Evolutionary conservation across 2,113 vertebrate genomes (phyloP).

Genomic region (Limnothrissa miodon): DNA sequence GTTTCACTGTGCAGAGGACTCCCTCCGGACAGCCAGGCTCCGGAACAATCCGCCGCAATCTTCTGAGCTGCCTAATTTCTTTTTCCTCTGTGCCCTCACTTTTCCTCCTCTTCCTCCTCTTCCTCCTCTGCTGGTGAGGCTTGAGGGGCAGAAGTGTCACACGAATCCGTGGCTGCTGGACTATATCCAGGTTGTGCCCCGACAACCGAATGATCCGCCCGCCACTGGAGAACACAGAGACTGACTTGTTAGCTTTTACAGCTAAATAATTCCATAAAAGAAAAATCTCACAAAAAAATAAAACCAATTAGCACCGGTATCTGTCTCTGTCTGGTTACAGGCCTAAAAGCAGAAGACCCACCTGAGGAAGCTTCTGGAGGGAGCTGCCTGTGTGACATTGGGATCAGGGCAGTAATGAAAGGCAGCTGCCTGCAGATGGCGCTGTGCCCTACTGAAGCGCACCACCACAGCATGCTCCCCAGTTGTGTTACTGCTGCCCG

Average conservation of each 20-base stretch:
- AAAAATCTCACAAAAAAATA: too few relatives aligned
- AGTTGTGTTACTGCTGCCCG: conserved; percentile 74
- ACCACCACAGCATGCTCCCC: conserved; percentile 73
- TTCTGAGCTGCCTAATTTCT: conserved; percentile 49
- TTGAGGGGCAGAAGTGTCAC: conserved; percentile 78
- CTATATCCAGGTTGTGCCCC: conserved; percentile 90
- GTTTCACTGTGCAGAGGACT: conserved; percentile 72
- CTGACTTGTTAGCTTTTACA: background rate
- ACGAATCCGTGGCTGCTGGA: conserved; percentile 85
- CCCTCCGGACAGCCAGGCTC: conserved; percentile 74
- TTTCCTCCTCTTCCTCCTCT: conserved; percentile 35
- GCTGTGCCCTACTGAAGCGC: conserved; percentile 78
- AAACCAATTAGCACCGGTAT: too few relatives aligned
- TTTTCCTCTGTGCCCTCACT: background rate
- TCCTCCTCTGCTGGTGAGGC: conserved; percentile 55
- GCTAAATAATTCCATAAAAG: too few relatives aligned
- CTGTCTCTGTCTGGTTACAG: background rate
- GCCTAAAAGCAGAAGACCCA: conserved; percentile 45
- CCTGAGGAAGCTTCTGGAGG: conserved; percentile 91
- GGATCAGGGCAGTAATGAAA: conserved; percentile 89
- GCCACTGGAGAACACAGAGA: conserved; percentile 68
- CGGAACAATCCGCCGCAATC: conserved; percentile 76
- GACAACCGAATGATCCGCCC: conserved; percentile 83
- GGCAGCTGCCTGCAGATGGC: conserved; percentile 71
- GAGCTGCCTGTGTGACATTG: conserved; percentile 83